These are phyloP conservation scores for Oryzias woworae DNA, from an alignment of 2,113 vertebrate species.

Conservation along the genomic window DNA sequence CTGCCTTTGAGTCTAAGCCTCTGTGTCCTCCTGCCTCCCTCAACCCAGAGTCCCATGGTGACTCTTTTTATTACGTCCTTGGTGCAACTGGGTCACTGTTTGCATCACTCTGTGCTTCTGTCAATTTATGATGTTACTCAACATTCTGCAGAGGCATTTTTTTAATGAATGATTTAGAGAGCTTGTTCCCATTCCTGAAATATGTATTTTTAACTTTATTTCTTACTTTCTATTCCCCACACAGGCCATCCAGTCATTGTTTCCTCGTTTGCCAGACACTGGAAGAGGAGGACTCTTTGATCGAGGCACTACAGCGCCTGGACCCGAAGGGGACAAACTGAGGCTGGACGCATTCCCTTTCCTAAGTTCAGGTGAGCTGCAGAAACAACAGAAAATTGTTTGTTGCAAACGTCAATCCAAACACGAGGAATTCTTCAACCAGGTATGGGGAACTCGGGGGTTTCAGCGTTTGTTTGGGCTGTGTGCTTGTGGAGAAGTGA, in stretches of 20 bases:
- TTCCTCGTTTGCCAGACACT: conserved; percentile 85
- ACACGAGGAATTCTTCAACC: conserved; percentile 18
- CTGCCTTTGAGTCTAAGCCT: conserved; percentile 59
- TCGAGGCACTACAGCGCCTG: conserved; percentile 70
- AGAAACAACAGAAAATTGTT: conserved; percentile 10
- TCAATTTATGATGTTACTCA: conserved; percentile 39
- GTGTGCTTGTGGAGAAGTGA: conserved; percentile 12
- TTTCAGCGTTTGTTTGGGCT: neutral
- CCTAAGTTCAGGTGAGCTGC: conserved; percentile 81
- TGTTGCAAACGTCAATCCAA: neutral
- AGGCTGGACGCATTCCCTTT: conserved; percentile 87
- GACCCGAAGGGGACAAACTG: conserved; percentile 85
- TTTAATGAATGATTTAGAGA: neutral
- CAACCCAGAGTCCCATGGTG: conserved; percentile 41
- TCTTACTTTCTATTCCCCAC: conserved; percentile 5
- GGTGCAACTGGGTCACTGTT: conserved; percentile 55
- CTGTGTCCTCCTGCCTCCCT: conserved; percentile 44
- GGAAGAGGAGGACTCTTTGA: conserved; percentile 80
- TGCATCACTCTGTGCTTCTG: conserved; percentile 54
- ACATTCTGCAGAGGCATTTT: neutral
- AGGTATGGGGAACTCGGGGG: conserved; percentile 2
- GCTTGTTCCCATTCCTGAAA: neutral
- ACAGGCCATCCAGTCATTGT: conserved; percentile 87
- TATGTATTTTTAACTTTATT: neutral
- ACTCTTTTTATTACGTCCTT: conserved; percentile 71